Conservation (phyloP, 1,140 invertebrate species). For the Drosophila pectinifera region DNA sequence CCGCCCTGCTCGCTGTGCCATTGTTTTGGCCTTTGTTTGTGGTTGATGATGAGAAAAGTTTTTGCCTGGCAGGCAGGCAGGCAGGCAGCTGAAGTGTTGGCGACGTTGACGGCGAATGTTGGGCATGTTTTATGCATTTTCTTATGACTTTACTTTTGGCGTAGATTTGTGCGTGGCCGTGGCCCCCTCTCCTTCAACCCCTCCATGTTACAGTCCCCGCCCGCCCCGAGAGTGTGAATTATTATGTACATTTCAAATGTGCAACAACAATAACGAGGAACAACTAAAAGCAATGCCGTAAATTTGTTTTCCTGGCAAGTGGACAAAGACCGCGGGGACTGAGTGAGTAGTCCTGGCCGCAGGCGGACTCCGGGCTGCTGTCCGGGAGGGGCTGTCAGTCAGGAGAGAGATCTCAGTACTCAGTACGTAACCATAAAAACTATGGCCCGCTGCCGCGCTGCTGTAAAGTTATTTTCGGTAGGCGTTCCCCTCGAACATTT, state of each 20-base stretch:
- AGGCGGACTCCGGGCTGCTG: neutral
- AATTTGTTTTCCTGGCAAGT: slow-evolving; percentile 73
- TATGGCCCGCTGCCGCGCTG: slow-evolving; percentile 63
- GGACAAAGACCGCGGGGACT: slow-evolving; percentile 40
- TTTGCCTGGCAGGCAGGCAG: slow-evolving; percentile 71
- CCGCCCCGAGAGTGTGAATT: slow-evolving; percentile 61
- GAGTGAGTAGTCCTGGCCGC: slow-evolving; percentile 28
- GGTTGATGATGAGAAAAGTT: slow-evolving; percentile 83
- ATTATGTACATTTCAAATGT: slow-evolving; percentile 83
- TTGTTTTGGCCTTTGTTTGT: slow-evolving; percentile 82
- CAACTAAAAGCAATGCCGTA: slow-evolving; percentile 80
- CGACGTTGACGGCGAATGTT: slow-evolving; percentile 74
- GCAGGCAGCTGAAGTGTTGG: slow-evolving; percentile 78
- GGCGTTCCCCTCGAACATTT: slow-evolving; percentile 63
- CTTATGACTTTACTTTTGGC: slow-evolving; percentile 81
- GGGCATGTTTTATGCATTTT: slow-evolving; percentile 82
- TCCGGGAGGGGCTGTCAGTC: slow-evolving; percentile 12
- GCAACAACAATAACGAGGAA: slow-evolving; percentile 70
- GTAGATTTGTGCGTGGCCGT: slow-evolving; percentile 55
- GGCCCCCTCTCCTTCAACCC: slow-evolving; percentile 24
- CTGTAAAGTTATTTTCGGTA: slow-evolving; percentile 72
- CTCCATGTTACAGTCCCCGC: too few species aligned
- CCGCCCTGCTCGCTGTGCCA: slow-evolving; percentile 30
- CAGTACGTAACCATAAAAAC: slow-evolving; percentile 53
- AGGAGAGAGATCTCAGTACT: slow-evolving; percentile 16